Percentiles rank a stretch among this genome's conserved stretches.
phyloP scores from a whole-genome alignment of 2,888 invertebrate genomes.

The Xylota sylvarum region DNA sequence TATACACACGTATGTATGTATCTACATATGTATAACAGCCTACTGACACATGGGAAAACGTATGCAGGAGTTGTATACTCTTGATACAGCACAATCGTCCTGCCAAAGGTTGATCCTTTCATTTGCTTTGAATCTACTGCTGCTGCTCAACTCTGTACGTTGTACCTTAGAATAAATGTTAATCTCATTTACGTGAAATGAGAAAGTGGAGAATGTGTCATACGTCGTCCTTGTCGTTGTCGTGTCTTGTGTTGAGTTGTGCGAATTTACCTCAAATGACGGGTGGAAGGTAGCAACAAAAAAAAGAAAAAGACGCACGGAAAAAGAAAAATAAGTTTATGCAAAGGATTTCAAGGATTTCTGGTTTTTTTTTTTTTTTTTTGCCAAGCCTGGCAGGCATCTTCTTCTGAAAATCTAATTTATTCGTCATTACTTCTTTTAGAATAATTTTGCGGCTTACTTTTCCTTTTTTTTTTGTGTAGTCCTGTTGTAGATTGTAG shows the following conservation, averaged over 20 bases:
- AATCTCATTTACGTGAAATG: conserved; percentile 69
- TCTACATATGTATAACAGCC: neutral
- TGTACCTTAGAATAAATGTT: conserved; percentile 65
- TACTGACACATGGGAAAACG: conserved; percentile 13
- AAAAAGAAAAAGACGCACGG: neutral
- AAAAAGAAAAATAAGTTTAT: conserved; percentile 52
- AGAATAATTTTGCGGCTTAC: conserved; percentile 70
- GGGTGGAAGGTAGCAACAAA: conserved; percentile 3
- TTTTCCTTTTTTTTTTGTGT: conserved; percentile 20
- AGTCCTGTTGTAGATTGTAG: conserved; percentile 49
- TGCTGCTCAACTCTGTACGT: conserved; percentile 10
- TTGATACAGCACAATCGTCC: conserved; percentile 64
- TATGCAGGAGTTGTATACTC: conserved; percentile 43
- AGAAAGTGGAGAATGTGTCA: conserved; percentile 58
- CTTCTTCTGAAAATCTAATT: conserved; percentile 67
- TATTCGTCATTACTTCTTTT: conserved; percentile 75
- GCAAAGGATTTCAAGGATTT: conserved; percentile 73
- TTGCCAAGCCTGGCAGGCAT: conserved; percentile 56
- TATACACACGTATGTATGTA: neutral
- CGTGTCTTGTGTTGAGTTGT: conserved; percentile 58
- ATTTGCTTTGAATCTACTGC: conserved; percentile 55
- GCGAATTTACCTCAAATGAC: conserved; percentile 52
- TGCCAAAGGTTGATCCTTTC: conserved; percentile 73
- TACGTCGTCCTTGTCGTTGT: conserved; percentile 32
- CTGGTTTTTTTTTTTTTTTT: neutral